Conservation (phyloP, 2,888 invertebrate species). For the Leptopilina myrica region DNA sequence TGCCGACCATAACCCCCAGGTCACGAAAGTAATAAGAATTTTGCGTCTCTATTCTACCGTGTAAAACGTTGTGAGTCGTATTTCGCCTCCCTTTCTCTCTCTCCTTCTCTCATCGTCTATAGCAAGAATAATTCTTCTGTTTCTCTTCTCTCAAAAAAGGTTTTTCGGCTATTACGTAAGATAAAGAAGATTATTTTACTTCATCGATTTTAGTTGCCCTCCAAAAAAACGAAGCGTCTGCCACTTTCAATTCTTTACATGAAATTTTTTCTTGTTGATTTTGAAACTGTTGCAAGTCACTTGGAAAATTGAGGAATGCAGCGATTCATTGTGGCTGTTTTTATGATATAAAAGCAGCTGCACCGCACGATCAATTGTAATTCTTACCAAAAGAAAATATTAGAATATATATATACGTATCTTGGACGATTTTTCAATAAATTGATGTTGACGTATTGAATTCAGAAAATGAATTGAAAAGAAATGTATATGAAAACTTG, state of each 20-base stretch:
- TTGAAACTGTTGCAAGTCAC: constrained; percentile 18
- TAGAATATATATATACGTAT: neutral
- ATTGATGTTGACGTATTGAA: neutral
- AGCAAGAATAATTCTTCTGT: constrained; percentile 17
- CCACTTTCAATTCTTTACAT: neutral
- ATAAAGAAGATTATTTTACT: constrained; percentile 38
- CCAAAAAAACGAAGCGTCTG: constrained; percentile 10
- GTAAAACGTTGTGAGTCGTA: constrained; percentile 42
- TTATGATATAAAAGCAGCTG: neutral
- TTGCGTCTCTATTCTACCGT: constrained; percentile 57
- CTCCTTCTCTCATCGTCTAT: neutral
- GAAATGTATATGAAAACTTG: neutral
- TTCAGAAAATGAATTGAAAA: neutral
- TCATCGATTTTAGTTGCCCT: constrained; percentile 19
- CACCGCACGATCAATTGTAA: neutral
- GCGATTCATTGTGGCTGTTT: constrained; percentile 20
- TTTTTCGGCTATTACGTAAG: constrained; percentile 39
- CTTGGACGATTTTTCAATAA: neutral
- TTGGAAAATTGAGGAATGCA: constrained; percentile 31
- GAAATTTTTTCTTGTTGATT: constrained; percentile 2
- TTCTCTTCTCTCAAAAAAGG: constrained; percentile 28
- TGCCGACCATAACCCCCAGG: constrained; percentile 44
- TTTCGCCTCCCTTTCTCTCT: constrained; percentile 17
- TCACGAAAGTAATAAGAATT: constrained; percentile 65
- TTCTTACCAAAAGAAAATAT: neutral